Evolutionary conservation across 2,113 vertebrate species (phyloP), one percentile per base, ranked within the genome.

Genomic region (Fregetta grallaria): DNA sequence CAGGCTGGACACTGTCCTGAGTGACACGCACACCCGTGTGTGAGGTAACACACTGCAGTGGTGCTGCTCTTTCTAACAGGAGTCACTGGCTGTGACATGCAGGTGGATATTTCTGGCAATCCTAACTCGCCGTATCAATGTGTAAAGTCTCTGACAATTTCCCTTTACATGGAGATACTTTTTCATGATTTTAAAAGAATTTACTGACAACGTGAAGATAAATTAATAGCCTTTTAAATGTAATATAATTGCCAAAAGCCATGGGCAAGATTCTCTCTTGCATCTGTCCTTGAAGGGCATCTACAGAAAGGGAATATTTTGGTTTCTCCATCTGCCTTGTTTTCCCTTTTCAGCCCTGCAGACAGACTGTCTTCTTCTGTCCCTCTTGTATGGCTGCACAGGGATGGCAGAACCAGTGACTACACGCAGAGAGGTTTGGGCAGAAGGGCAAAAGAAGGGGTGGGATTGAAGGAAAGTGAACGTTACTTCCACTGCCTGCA

Each of bases 101-200:
- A 70, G 63, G 15, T 66, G 14, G 38, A 6, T 73, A 29, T 42
- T 83, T 75, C 36, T 90, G 88, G 32, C 62, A 88, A 32, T 82
- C 44, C 72, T 49, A 53, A 49, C 8, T 87, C 1, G 0, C 17
- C 2, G 0, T 27, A 63, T 47, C 38, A 50, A 12, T 12, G 5
- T 15, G 11, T 52, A 72, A 82, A 90, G 26, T 47, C 29, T 44
- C 25, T 65, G 52, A 79, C 18, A 56, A 36, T 82, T 82, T 81
- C 14, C 77, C 18, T 72, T 67, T 68, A 56, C 13, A 25, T 19
- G 65, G 36, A 2, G 5, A 49, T 56, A 38, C 8, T 76, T 85
- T 67, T 15, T 87, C 8, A 23, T 18, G 1, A 20, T 30, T 86
- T 82, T 42, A 40, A 45, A 79, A 65, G 2, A 88, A 58, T 61